A percentile compares a stretch with the other conserved stretches of the same genome.
phyloP scores from a whole-genome alignment of 2,888 invertebrate genomes.

The Rhorus exstirpatorius region DNA sequence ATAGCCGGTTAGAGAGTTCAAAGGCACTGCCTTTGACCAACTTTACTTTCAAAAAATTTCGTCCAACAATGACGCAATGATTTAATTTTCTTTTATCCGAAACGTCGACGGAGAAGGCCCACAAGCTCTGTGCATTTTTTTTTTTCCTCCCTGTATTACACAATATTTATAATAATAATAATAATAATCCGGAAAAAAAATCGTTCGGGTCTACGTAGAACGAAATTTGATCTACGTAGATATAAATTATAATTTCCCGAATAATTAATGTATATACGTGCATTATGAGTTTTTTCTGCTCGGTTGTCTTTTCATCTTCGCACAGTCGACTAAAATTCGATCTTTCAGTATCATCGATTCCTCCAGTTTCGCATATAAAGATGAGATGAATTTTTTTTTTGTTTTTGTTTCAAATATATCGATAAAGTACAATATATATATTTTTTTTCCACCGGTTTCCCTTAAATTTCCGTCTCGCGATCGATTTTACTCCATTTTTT shows the following conservation, averaged over 20 bases:
- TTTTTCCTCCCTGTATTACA: slow-evolving; percentile 35
- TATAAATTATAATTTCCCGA: no score
- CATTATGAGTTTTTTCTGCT: slow-evolving; percentile 48
- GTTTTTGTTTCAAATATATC: neutral
- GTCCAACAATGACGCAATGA: slow-evolving; percentile 44
- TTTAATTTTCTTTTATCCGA: neutral
- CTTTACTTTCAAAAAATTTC: slow-evolving; percentile 56
- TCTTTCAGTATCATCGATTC: slow-evolving; percentile 7
- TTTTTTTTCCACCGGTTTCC: neutral
- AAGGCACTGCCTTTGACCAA: slow-evolving; percentile 50
- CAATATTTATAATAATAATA: slow-evolving; percentile 59
- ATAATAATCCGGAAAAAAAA: slow-evolving; percentile 37
- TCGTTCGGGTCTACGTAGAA: no score
- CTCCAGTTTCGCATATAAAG: slow-evolving; percentile 47
- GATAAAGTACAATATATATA: neutral
- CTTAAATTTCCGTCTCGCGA: slow-evolving; percentile 2
- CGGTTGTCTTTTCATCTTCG: neutral
- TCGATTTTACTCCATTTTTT: slow-evolving; percentile 1
- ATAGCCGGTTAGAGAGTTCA: slow-evolving; percentile 56
- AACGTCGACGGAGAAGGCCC: slow-evolving; percentile 60
- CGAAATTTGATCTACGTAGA: no score
- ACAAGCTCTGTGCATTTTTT: slow-evolving; percentile 58
- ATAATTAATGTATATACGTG: slow-evolving; percentile 52
- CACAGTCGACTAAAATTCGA: no score
- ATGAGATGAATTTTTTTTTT: slow-evolving; percentile 48